A percentile compares a stretch with the other conserved stretches of the same genome.
Conservation (phyloP, 2,888 invertebrate genomes). For the Lycophotia porphyrea region DNA sequence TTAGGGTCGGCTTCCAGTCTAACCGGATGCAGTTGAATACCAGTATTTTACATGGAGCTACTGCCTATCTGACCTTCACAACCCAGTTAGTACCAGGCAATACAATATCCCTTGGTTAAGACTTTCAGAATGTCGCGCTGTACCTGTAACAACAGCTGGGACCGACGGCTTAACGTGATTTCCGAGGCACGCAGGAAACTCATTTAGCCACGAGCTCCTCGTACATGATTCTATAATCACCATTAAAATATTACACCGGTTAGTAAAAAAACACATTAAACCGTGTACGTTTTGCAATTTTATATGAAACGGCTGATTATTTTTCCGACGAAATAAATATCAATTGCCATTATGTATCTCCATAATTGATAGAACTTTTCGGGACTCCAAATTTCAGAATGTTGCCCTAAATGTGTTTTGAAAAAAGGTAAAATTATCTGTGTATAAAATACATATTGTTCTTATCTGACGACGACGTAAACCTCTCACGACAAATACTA, state of each 20-base stretch:
- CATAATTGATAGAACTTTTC: background rate
- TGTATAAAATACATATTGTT: background rate
- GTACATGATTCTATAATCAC: background rate
- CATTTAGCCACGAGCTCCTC: too few relatives aligned
- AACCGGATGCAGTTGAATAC: too few relatives aligned
- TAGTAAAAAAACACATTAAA: background rate
- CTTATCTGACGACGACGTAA: background rate
- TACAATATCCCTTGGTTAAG: too few relatives aligned
- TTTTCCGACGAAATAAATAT: background rate
- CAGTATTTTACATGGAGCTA: too few relatives aligned
- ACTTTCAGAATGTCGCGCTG: too few relatives aligned
- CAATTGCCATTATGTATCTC: background rate
- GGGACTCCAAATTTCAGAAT: background rate
- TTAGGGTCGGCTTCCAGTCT: background rate
- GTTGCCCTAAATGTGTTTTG: background rate
- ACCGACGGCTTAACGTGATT: too few relatives aligned
- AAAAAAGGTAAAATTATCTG: background rate
- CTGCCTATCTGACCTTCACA: too few relatives aligned
- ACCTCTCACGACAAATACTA: constrained; percentile 11
- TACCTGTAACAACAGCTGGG: too few relatives aligned
- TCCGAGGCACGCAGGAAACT: too few relatives aligned
- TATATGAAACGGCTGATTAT: background rate
- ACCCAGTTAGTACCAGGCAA: too few relatives aligned
- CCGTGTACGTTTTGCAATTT: background rate
- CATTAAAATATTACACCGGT: background rate